Evolutionary conservation across 2,797 vertebrate species (phyloP).

Genomic region (Holocentrus rufus): DNA sequence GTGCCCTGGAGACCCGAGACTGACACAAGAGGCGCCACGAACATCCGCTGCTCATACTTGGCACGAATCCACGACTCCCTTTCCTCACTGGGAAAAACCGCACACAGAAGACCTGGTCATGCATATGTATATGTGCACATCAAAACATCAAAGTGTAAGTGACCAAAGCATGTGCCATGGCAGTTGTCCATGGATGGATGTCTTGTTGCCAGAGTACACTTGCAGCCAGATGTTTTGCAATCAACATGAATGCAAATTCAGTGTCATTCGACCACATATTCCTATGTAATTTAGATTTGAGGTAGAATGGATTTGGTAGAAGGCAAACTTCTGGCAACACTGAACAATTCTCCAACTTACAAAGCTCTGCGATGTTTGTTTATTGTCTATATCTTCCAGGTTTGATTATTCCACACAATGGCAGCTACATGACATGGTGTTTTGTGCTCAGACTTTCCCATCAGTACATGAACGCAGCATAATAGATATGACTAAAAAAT

Average conservation of each 20-base stretch:
- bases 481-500: neutral
- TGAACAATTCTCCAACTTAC: too few relatives aligned
- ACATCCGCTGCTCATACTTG: conserved; percentile 93
- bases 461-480: too few relatives aligned
- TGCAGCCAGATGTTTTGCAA: neutral
- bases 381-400: too few relatives aligned
- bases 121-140: neutral
- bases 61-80: conserved; percentile 95
- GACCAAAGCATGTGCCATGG: conserved; percentile 3
- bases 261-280: neutral
- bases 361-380: too few relatives aligned
- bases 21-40: conserved; percentile 85
- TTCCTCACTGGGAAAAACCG: conserved; percentile 83
- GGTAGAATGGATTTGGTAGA: too few relatives aligned
- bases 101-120: conserved; percentile 2
- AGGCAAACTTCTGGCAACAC: too few relatives aligned
- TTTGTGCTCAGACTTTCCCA: too few relatives aligned
- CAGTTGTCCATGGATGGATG: neutral
- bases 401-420: too few relatives aligned
- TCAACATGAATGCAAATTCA: neutral
- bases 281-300: neutral
- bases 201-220: neutral
- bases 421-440: too few relatives aligned
- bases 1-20: conserved; percentile 65
- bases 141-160: conserved; percentile 1